A percentile compares a stretch with the other conserved stretches of the same genome.
phyloP scores from a whole-genome alignment of 2,113 vertebrate species.

The Colaptes auratus region DNA sequence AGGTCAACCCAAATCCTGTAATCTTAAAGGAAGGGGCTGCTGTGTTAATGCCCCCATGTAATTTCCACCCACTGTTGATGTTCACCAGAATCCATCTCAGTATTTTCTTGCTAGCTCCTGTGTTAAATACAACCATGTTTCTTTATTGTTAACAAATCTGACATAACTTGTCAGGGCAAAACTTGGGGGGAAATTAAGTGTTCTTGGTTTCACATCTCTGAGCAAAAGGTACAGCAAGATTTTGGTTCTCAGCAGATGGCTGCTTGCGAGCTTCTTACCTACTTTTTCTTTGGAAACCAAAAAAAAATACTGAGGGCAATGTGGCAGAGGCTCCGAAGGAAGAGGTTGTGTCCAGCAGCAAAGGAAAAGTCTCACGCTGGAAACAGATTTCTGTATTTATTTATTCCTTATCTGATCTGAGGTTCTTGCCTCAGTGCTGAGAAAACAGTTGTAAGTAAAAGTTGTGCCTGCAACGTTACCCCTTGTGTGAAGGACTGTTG shows the following conservation, averaged over 20 bases:
- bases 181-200: neutral
- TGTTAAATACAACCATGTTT: neutral
- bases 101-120: neutral
- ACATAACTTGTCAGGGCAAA: neutral
- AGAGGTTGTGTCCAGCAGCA: neutral
- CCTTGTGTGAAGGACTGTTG: neutral
- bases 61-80: neutral
- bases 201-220: neutral
- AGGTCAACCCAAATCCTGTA: neutral
- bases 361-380: neutral
- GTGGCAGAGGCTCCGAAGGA: neutral
- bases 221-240: neutral
- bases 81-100: neutral
- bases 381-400: neutral
- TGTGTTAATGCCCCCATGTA: neutral
- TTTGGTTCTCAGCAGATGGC: neutral
- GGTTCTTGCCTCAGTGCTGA: neutral
- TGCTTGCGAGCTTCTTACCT: neutral
- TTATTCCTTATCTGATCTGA: neutral
- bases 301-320: neutral
- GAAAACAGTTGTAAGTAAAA: neutral
- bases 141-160: neutral
- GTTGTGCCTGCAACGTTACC: neutral
- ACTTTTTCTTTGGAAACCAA: neutral
- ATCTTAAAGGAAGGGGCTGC: neutral